Evolutionary conservation across 1,140 invertebrate species (phyloP), one percentile per base, ranked within the genome.

Genomic region (Cyclina sinensis): DNA sequence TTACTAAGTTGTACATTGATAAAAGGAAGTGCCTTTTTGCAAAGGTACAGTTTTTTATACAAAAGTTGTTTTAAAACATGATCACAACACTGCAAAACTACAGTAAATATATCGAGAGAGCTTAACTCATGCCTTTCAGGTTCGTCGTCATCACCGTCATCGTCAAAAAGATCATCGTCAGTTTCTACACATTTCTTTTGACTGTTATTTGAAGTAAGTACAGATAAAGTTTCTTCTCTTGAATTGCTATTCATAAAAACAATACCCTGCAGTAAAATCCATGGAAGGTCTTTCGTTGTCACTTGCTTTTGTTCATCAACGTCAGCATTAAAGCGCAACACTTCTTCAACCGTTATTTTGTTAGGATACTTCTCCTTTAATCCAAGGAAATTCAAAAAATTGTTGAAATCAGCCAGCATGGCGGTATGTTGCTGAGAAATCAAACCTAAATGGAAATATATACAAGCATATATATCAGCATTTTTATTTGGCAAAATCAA

Each of bases 21-120:
- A 73, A 73, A 37, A 21, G 68, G 68, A 37, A 73, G 21, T 73
- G 68, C 68, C 5, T 30, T 73, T 73, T 73, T 73, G 39, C 68
- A 73, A 73, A 73, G 68, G 27, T 37, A 73, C 68, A 73, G 21
- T 73, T 73, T 73, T 37, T 46, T 30, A 12, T 1, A 37, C 9
- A 73, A 16, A 12, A 39, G 5, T 73, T 73, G 68, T 24, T 73
- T 35, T 16, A 73, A 37, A 1, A 73, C 11, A 21, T 30, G 68
- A 37, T 73, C 68, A 24, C 68, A 73, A 46, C 68, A 73, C 18
- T 37, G 35, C 16, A 73, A 73, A 4, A 73, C 68, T 3, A 73
- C 24, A 73, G 18, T 21, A 24, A 73, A 37, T 37, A 39, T 39
- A 73, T 73, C 35, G 11, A 73, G 24, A 46, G 32, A 35, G 30